A percentile compares a stretch with the other conserved stretches of the same genome.
These are phyloP conservation scores for Hydropotes inermis DNA, from an alignment of 2,113 vertebrate genomes.

Conservation along the genomic window DNA sequence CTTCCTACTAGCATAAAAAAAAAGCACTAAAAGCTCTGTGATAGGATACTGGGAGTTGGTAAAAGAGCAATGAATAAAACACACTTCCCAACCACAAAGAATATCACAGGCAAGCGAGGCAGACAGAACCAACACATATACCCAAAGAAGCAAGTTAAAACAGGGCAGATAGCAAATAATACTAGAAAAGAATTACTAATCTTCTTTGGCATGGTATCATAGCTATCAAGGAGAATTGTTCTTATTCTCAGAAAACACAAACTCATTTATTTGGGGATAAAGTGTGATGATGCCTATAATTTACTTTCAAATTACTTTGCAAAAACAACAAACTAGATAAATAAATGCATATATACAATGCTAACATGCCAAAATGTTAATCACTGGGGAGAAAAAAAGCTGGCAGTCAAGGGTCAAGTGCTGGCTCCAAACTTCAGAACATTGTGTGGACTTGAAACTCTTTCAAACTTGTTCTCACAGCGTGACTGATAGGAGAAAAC, in stretches of 20 bases:
- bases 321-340: not conserved
- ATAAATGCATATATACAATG: not conserved
- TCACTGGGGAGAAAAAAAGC: not conserved
- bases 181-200: not conserved
- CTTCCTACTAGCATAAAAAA: not conserved
- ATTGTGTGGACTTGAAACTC: not conserved
- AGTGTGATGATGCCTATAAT: not conserved
- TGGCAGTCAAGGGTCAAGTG: not conserved
- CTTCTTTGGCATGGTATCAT: not conserved
- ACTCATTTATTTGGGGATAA: not conserved
- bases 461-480: not conserved
- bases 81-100: not conserved
- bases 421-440: not conserved
- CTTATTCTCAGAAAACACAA: not conserved
- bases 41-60: not conserved
- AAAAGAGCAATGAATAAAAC: not conserved
- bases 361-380: not conserved
- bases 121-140: not conserved
- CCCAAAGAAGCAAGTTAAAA: not conserved
- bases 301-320: not conserved
- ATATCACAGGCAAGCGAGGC: no score
- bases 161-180: not conserved
- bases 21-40: rapidly evolving
- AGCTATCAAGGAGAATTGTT: not conserved
- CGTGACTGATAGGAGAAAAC: not conserved